A percentile compares a stretch with the other conserved stretches of the same genome.
Evolutionary conservation across 2,113 vertebrate species (phyloP).

Genomic region (Talpa occidentalis): DNA sequence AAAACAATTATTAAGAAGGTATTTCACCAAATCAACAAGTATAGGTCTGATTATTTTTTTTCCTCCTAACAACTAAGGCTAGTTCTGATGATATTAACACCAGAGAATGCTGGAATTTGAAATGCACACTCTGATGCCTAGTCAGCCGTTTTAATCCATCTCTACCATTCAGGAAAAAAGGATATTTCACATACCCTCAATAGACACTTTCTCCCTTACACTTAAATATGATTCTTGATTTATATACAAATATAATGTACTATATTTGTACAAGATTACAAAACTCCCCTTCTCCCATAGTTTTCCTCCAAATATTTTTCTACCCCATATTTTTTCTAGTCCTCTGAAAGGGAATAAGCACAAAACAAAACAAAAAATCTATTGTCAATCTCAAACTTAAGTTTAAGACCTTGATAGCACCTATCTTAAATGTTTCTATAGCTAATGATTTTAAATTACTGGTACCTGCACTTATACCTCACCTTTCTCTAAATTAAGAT

Average conservation of each 20-base stretch:
- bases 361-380: not conserved
- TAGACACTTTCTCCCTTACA: not conserved
- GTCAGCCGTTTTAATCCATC: not conserved
- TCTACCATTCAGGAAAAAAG: not conserved
- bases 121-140: not conserved
- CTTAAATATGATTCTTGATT: conserved; percentile 2
- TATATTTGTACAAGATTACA: not conserved
- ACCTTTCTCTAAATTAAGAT: conserved; percentile 9
- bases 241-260: not conserved
- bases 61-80: not conserved
- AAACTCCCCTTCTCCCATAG: not conserved
- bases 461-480: not conserved
- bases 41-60: not conserved
- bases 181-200: not conserved
- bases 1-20: not conserved
- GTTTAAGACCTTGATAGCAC: not conserved
- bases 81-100: not conserved
- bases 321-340: not conserved
- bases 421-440: not conserved
- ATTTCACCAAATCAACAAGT: not conserved
- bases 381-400: not conserved
- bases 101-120: not conserved
- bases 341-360: not conserved
- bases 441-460: not conserved
- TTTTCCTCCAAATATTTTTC: not conserved